A percentile compares a stretch with the other conserved stretches of the same genome.
Evolutionary conservation across 1,140 invertebrate genomes (phyloP).

Genomic region (Heliconius eleuchia): DNA sequence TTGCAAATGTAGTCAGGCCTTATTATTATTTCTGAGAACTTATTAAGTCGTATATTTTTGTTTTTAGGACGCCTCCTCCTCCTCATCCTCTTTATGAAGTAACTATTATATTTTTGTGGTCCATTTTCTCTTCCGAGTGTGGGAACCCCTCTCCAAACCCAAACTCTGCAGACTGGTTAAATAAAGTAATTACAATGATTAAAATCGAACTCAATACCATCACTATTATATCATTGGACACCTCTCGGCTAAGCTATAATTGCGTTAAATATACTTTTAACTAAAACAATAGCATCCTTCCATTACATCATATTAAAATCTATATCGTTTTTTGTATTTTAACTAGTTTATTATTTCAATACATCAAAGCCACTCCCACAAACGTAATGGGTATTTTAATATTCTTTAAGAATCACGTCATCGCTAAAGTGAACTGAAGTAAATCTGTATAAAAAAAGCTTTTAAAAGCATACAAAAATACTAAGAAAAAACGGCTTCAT

Average conservation of each 20-base stretch:
- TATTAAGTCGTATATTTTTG: background rate
- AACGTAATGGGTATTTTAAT: constrained; percentile 8
- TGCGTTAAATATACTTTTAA: background rate
- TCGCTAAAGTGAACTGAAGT: constrained; percentile 13
- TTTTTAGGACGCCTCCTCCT: background rate
- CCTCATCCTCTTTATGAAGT: background rate
- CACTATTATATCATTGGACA: background rate
- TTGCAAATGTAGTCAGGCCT: background rate
- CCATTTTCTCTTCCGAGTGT: too few relatives aligned
- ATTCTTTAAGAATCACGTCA: constrained; percentile 22
- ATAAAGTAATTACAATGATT: background rate
- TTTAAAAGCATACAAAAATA: background rate
- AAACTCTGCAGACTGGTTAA: too few relatives aligned
- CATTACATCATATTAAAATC: background rate
- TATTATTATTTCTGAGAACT: too few relatives aligned
- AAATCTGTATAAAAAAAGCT: background rate
- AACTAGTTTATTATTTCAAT: constrained; percentile 17
- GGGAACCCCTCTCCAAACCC: too few relatives aligned
- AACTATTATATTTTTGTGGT: background rate
- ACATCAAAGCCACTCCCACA: constrained; percentile 26
- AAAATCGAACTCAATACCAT: background rate
- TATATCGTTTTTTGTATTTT: constrained; percentile 3
- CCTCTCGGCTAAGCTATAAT: background rate
- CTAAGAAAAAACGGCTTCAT: too few relatives aligned
- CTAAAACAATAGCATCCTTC: background rate